phyloP scores from a whole-genome alignment of 2,888 invertebrate genomes.

The Cloeon dipterum region DNA sequence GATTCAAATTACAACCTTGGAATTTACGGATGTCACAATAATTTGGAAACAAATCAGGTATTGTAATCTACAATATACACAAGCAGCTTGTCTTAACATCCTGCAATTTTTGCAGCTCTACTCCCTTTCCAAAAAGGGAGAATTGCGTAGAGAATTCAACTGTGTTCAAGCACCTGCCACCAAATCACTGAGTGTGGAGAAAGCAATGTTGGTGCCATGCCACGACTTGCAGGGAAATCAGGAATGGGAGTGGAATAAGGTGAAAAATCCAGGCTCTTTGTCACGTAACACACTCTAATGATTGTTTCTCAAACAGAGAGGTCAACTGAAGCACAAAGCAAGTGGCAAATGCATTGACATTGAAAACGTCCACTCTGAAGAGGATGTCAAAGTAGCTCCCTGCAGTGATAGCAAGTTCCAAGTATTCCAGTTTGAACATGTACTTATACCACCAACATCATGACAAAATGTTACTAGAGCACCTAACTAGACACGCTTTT shows the following conservation, averaged over 20 bases:
- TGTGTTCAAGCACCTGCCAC: constrained; percentile 32
- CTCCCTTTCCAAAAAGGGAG: constrained; percentile 40
- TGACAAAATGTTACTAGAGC: too few species aligned
- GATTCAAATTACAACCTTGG: constrained; percentile 42
- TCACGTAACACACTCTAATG: too few species aligned
- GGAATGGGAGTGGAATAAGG: constrained; percentile 11
- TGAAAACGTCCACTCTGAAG: too few species aligned
- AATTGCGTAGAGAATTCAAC: constrained; percentile 50
- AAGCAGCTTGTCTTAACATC: background rate
- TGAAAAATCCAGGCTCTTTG: too few species aligned
- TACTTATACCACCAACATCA: too few species aligned
- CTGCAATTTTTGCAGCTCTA: too few species aligned
- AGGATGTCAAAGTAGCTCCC: too few species aligned
- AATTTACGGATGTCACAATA: constrained; percentile 47
- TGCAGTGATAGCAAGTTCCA: too few species aligned
- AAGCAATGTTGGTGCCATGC: constrained; percentile 7
- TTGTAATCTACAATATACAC: constrained; percentile 4
- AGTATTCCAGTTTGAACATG: too few species aligned
- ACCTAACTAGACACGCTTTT: too few species aligned
- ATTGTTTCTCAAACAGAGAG: background rate
- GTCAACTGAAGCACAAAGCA: background rate
- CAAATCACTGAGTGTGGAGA: background rate
- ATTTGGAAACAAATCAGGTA: constrained; percentile 36
- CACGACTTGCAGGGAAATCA: constrained; percentile 9
- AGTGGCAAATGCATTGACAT: background rate